Conservation (phyloP, 1,140 invertebrate genomes). For the Oryzaephilus surinamensis region DNA sequence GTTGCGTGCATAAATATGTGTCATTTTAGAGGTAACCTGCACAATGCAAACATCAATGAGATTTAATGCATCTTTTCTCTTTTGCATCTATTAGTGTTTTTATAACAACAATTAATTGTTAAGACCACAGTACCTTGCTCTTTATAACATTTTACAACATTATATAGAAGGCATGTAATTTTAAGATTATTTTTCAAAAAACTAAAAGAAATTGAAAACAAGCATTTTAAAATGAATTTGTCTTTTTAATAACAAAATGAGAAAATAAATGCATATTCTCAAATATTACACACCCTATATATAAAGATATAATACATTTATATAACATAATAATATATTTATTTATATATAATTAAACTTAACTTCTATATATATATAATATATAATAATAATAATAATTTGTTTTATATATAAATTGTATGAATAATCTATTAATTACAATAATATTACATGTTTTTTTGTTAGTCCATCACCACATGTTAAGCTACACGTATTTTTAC, state of each 20-base stretch:
- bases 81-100: no score
- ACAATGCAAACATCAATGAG: constrained; percentile 22
- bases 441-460: constrained; percentile 28
- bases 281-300: constrained; percentile 4
- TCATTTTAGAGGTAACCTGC: constrained; percentile 21
- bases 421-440: no score
- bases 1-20: no score
- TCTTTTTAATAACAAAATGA: no score
- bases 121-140: constrained; percentile 34
- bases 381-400: no score
- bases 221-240: no score
- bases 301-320: constrained; percentile 20
- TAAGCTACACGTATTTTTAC: no score
- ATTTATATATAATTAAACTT: constrained; percentile 25
- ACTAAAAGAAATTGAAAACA: no score
- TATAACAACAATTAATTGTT: constrained; percentile 23
- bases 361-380: constrained; percentile 21
- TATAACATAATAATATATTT: constrained; percentile 21
- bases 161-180: constrained; percentile 8
- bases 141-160: constrained; percentile 8
- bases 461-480: constrained; percentile 32
- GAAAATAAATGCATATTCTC: no score
- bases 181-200: no score
- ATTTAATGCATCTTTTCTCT: no score
- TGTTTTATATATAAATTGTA: no score